Evolutionary conservation across 2,888 invertebrate genomes (phyloP).

Genomic region (Anoplius nigerrimus): DNA sequence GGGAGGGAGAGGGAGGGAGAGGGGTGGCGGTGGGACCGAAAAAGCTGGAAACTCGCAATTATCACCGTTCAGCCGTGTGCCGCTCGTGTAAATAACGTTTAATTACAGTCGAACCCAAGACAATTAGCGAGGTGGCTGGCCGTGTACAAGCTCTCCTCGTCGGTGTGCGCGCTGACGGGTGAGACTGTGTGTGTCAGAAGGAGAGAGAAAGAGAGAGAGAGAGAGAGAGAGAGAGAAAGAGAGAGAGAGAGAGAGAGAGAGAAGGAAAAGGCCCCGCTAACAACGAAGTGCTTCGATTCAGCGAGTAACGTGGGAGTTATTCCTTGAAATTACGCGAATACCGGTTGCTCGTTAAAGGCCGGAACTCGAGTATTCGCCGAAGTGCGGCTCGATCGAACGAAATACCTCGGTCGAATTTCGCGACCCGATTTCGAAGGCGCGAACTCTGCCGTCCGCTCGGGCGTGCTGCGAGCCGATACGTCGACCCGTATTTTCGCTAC

Average conservation of each 20-base stretch:
- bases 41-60: slow-evolving; percentile 8
- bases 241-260: slow-evolving; percentile 25
- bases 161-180: slow-evolving; percentile 1
- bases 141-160: not conserved
- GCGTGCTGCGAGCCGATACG: no score
- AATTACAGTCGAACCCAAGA: slow-evolving; percentile 38
- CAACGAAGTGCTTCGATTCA: slow-evolving; percentile 4
- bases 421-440: slow-evolving; percentile 16
- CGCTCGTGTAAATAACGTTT: slow-evolving; percentile 21
- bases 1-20: no score
- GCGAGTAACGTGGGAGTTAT: slow-evolving; percentile 24
- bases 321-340: slow-evolving; percentile 30
- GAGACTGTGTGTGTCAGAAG: no score
- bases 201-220: no score
- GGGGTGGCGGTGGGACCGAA: not conserved
- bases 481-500: no score
- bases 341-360: slow-evolving; percentile 28
- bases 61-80: not conserved
- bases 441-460: not conserved
- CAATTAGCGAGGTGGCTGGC: slow-evolving; percentile 35
- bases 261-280: not conserved
- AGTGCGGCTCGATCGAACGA: no score
- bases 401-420: no score
- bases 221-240: slow-evolving; percentile 20
- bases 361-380: slow-evolving; percentile 16